Percentiles rank a stretch among this genome's conserved stretches.
Conservation (phyloP, 2,888 invertebrate genomes). For the Craniophora ligustri region DNA sequence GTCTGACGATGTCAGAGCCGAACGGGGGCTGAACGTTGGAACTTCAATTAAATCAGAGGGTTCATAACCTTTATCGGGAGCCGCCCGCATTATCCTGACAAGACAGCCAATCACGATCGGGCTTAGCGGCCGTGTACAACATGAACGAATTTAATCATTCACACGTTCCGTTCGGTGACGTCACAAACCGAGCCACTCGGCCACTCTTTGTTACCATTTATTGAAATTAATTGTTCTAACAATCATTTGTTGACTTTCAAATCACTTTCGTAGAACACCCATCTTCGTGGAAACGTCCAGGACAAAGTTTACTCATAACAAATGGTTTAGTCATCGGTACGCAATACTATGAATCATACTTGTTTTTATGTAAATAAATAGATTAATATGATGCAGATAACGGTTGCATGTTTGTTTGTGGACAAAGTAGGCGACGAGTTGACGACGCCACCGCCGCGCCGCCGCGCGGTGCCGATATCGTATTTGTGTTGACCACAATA, state of each 20-base stretch:
- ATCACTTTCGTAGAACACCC: constrained; percentile 38
- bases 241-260: constrained; percentile 50
- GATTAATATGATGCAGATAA: constrained; percentile 22
- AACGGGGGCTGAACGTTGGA: constrained; percentile 67
- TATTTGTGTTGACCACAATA: constrained; percentile 75
- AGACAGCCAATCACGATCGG: constrained; percentile 76
- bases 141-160: constrained; percentile 70
- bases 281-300: constrained; percentile 31
- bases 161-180: constrained; percentile 43
- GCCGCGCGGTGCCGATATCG: constrained; percentile 68
- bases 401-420: constrained; percentile 39
- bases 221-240: constrained; percentile 45
- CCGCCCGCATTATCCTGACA: constrained; percentile 82
- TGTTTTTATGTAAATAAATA: constrained; percentile 38
- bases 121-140: constrained; percentile 69
- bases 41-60: constrained; percentile 85
- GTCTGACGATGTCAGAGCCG: constrained; percentile 55
- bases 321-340: constrained; percentile 33
- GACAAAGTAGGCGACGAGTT: constrained; percentile 39
- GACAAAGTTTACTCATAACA: constrained; percentile 10
- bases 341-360: constrained; percentile 37
- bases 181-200: constrained; percentile 29
- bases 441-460: constrained; percentile 46
- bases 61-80: constrained; percentile 75
- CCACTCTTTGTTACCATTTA: constrained; percentile 39